Percentiles rank a stretch among this genome's conserved stretches.
Conservation (phyloP, 2,113 vertebrate genomes). For the Cyrtonyx montezumae region DNA sequence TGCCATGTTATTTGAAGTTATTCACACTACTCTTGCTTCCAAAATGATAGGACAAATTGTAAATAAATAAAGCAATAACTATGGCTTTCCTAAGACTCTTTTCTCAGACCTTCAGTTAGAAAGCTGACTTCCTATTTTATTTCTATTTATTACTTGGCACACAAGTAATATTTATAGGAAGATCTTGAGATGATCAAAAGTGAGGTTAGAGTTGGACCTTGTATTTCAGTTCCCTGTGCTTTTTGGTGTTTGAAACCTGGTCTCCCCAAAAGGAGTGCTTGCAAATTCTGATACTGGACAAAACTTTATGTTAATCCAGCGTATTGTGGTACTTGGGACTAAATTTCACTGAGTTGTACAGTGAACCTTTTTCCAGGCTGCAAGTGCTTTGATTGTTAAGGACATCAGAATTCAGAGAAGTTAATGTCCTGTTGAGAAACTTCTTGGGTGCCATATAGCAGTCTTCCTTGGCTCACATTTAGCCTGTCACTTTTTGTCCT, state of each 20-base stretch:
- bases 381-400: background rate
- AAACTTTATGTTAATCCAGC: background rate
- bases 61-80: background rate
- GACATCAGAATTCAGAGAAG: background rate
- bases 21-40: background rate
- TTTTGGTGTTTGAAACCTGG: background rate
- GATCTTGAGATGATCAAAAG: background rate
- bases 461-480: background rate
- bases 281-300: background rate
- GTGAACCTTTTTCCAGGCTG: background rate
- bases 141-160: background rate
- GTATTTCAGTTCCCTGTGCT: background rate
- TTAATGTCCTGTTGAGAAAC: background rate
- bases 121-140: background rate
- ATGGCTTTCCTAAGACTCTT: background rate
- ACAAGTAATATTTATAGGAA: background rate
- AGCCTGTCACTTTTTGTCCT: background rate
- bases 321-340: background rate
- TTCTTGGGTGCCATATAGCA: background rate
- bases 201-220: background rate
- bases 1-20: background rate
- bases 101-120: background rate
- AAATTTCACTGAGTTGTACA: background rate
- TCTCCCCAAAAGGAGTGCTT: background rate
- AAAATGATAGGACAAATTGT: background rate